A percentile compares a stretch with the other conserved stretches of the same genome.
Conservation (phyloP, 2,113 vertebrate species). For the Oceanodroma tethys region DNA sequence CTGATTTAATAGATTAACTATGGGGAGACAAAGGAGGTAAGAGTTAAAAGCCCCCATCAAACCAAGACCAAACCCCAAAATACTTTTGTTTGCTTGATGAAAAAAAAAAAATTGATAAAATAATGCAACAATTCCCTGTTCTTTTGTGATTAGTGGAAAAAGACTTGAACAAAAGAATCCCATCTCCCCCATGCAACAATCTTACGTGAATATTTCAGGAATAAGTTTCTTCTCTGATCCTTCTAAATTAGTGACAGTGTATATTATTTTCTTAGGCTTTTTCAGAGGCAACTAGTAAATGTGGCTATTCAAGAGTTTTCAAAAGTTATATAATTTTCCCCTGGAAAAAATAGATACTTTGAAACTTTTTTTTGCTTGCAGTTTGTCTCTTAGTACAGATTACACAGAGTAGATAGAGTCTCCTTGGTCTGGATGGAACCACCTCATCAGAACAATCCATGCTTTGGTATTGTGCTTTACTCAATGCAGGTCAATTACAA, state of each 20-base stretch:
- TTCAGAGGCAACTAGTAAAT: background rate
- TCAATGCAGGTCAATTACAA: background rate
- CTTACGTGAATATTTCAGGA: background rate
- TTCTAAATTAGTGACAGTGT: background rate
- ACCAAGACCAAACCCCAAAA: background rate
- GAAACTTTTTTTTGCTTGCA: background rate
- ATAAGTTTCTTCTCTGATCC: background rate
- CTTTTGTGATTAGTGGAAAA: background rate
- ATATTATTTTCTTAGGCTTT: background rate
- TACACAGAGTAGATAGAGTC: background rate
- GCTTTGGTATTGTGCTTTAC: background rate
- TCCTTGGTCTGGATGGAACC: background rate
- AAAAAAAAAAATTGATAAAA: background rate
- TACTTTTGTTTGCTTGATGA: background rate
- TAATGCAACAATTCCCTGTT: background rate
- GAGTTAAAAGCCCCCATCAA: no score
- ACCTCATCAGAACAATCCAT: background rate
- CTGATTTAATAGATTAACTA: background rate
- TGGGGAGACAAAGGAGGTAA: background rate
- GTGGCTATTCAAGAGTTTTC: background rate
- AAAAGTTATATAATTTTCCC: background rate
- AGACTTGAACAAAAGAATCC: background rate
- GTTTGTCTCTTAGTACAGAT: background rate
- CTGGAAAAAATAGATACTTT: background rate
- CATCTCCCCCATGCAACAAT: accelerated